Base-by-base conservation (phyloP, 2,888 invertebrate genomes). In the Drosophila greeni region DNA sequence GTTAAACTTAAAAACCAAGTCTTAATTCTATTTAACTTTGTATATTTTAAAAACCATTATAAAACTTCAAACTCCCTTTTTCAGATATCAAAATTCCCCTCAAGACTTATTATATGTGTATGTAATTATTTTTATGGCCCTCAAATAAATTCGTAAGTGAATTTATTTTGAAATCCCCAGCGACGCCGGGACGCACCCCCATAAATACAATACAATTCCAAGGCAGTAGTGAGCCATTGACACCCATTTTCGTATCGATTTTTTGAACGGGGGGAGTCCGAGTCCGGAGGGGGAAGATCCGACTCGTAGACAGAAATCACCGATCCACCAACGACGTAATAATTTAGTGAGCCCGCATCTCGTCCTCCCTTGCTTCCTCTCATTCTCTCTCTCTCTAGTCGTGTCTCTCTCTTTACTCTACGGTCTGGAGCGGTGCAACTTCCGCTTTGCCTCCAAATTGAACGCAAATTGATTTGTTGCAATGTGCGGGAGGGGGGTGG, bases 401-500 rank as follows among this genome's bases (percentile, higher is more conserved):
- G 11, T 34, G 11, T 23, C 31, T 29, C 20, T 43, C 31, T 39
- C 8, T 34, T 16, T 11, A 14, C 26, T 26, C 16, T 37, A 23
- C 57, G 18, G 34, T 24, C 18, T 24, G 51, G 37, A 48, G 34
- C 40, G 37, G 42, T 48, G 60, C 37, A 29, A 69, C 70, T 61
- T 48, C 53, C 67, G 43, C 66, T 66, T 65, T 53, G 61, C 56
- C 59, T 62, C 39, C 48, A 69, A 77, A 75, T 67, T 64, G 61
- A 73, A 78, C 76, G 82, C 77, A 79, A 79, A 78, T 82, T 82
- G 76, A 78, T 78, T 78, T 70, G 71, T 65, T 54, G 57, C 73
- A 79, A 71, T 36, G 51, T 40, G 39, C 51, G 45, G 31, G 36
- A 29, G 26, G 23, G 18, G 31, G 47, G 14, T 26, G 24, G 42